phyloP scores from a whole-genome alignment of 2,797 vertebrate species.

The Oreonectes daqikongensis region DNA sequence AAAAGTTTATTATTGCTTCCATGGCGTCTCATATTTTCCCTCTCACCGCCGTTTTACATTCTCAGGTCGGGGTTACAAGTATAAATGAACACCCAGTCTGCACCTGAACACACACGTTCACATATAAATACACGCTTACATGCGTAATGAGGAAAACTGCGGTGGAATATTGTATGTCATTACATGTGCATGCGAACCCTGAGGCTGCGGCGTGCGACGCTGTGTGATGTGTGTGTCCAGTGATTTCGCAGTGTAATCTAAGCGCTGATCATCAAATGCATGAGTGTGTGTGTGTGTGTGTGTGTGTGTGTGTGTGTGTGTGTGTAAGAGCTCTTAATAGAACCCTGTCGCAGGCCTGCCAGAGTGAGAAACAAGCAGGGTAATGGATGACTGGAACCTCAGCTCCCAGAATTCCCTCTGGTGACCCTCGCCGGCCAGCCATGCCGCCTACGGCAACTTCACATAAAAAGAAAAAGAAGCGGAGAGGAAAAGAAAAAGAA shows the following conservation, averaged over 20 bases:
- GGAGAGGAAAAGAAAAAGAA: constrained; percentile 65
- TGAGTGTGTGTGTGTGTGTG: constrained; percentile 45
- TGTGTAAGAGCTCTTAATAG: constrained; percentile 77
- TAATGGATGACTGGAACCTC: constrained; percentile 91
- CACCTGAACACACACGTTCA: constrained; percentile 42
- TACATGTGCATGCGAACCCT: constrained; percentile 35
- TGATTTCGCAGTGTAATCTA: constrained; percentile 46
- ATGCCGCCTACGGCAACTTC: constrained; percentile 45
- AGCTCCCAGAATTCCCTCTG: constrained; percentile 88
- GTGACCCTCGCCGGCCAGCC: constrained; percentile 66
- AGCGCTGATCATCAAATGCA: constrained; percentile 49
- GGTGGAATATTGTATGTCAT: constrained; percentile 48
- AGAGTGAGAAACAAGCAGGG: constrained; percentile 90
- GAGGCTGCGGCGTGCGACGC: constrained; percentile 44
- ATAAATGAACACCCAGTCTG: constrained; percentile 16
- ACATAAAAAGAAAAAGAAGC: constrained; percentile 71
- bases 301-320: constrained; percentile 14
- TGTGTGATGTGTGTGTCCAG: constrained; percentile 46
- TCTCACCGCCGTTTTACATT: not conserved
- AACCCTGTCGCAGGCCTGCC: constrained; percentile 90
- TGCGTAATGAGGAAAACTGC: constrained; percentile 42
- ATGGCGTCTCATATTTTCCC: not conserved
- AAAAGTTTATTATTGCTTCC: constrained; percentile 32
- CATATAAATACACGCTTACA: constrained; percentile 36
- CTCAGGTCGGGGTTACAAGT: not conserved